phyloP scores from a whole-genome alignment of 2,113 vertebrate genomes.

The Phodopus roborovskii region DNA sequence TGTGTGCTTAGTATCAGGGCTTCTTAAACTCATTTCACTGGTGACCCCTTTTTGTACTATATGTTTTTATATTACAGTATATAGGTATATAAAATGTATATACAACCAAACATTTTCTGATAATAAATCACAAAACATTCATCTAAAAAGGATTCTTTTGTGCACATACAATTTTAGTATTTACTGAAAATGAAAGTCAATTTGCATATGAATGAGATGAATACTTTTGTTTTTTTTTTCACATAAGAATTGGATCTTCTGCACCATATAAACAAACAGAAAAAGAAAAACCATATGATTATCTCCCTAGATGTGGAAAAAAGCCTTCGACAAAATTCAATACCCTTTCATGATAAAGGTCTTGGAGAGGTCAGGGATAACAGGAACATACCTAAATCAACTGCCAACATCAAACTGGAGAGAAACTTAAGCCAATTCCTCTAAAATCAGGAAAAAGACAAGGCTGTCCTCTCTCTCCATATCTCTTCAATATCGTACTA shows the following conservation, averaged over 20 bases:
- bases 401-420: no score
- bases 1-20: not conserved
- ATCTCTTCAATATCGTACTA: no score
- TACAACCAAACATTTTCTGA: not conserved
- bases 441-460: no score
- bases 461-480: no score
- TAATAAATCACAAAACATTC: not conserved
- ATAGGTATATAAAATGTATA: not conserved
- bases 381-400: no score
- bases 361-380: no score
- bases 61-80: not conserved
- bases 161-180: not conserved
- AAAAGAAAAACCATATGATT: no score
- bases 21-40: not conserved
- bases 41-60: not conserved
- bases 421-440: no score
- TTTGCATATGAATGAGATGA: not conserved
- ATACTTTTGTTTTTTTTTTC: not conserved
- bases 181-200: not conserved
- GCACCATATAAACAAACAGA: no score
- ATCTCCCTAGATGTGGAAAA: no score
- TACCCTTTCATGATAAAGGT: no score
- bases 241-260: not conserved
- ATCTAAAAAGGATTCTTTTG: not conserved
- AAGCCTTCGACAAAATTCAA: no score